Evolutionary conservation across 2,797 vertebrate species (phyloP).

Genomic region (Melanotaenia boesemani): DNA sequence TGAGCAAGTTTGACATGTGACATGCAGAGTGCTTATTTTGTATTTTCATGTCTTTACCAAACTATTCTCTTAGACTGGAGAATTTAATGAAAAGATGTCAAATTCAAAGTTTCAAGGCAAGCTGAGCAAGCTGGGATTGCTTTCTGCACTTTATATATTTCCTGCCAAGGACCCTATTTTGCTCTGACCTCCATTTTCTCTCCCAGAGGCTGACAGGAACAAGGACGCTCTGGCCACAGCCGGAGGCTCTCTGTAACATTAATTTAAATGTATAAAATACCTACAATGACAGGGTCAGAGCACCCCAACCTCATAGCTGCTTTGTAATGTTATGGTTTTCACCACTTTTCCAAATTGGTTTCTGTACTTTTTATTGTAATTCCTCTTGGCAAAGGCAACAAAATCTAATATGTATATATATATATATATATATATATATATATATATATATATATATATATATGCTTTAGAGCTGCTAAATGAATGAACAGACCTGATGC

Average conservation of each 20-base stretch:
- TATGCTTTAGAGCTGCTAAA: neutral
- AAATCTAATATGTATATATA: neutral
- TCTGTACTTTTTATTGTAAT: neutral
- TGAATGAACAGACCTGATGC: neutral
- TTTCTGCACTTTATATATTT: conserved; percentile 30
- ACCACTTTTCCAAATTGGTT: conserved; percentile 7
- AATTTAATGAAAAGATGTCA: conserved; percentile 15
- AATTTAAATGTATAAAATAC: conserved; percentile 48
- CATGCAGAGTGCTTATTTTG: neutral
- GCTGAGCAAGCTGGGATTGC: conserved; percentile 33
- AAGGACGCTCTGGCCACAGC: conserved; percentile 41
- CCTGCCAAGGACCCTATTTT: conserved; percentile 55
- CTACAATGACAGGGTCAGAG: conserved; percentile 22
- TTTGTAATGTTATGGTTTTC: neutral
- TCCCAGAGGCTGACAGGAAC: conserved; percentile 38
- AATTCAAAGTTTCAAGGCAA: conserved; percentile 14
- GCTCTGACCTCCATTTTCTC: conserved; percentile 55
- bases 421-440: no score
- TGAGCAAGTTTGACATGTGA: conserved; percentile 11
- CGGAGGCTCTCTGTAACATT: conserved; percentile 25
- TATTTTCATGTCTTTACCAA: neutral
- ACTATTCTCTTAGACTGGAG: neutral
- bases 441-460: no score
- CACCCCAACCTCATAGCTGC: conserved; percentile 9
- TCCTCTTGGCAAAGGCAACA: neutral